Evolutionary conservation across 2,797 vertebrate species (phyloP).

Genomic region (Mallotus villosus): DNA sequence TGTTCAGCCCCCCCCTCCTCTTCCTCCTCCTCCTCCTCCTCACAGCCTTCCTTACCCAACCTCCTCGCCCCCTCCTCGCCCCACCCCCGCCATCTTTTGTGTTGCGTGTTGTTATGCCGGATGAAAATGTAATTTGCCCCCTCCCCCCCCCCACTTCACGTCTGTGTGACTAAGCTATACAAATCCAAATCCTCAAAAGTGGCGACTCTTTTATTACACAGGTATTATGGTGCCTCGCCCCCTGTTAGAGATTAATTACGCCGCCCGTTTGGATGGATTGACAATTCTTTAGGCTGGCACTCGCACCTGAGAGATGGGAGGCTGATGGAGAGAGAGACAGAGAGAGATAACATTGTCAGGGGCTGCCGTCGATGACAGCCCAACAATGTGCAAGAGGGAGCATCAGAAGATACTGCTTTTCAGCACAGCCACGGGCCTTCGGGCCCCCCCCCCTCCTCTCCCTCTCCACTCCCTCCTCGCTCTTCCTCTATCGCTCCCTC

Average conservation of each 20-base stretch:
- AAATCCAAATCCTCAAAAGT: slow-evolving; percentile 98
- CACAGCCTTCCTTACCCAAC: slow-evolving; percentile 32
- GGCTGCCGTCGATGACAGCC: slow-evolving; percentile 85
- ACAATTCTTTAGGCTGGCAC: slow-evolving; percentile 85
- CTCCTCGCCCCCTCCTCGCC: slow-evolving; percentile 73
- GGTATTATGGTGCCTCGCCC: slow-evolving; percentile 87
- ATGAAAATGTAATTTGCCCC: slow-evolving; percentile 98
- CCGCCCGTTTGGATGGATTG: slow-evolving; percentile 84
- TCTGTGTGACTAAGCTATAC: slow-evolving; percentile 90
- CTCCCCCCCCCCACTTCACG: slow-evolving; percentile 74
- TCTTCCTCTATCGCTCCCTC: slow-evolving; percentile 67
- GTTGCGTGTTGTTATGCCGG: slow-evolving; percentile 91
- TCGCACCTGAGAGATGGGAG: slow-evolving; percentile 86
- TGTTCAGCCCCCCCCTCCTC: slow-evolving; percentile 84
- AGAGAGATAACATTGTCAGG: slow-evolving; percentile 95
- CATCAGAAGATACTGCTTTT: slow-evolving; percentile 81
- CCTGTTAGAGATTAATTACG: slow-evolving; percentile 92
- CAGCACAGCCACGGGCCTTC: slow-evolving; percentile 52
- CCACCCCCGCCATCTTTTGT: slow-evolving; percentile 85
- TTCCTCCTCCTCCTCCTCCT: slow-evolving; percentile 74
- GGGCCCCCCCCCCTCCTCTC: slow-evolving; percentile 42
- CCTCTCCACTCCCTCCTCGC: slow-evolving; percentile 35
- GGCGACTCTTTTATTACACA: slow-evolving; percentile 91
- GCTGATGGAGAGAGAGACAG: slow-evolving; percentile 73
- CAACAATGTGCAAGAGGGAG: slow-evolving; percentile 80